Evolutionary conservation across 2,113 vertebrate species (phyloP), one percentile per base, ranked within the genome.

Genomic region (Pterocles gutturalis): DNA sequence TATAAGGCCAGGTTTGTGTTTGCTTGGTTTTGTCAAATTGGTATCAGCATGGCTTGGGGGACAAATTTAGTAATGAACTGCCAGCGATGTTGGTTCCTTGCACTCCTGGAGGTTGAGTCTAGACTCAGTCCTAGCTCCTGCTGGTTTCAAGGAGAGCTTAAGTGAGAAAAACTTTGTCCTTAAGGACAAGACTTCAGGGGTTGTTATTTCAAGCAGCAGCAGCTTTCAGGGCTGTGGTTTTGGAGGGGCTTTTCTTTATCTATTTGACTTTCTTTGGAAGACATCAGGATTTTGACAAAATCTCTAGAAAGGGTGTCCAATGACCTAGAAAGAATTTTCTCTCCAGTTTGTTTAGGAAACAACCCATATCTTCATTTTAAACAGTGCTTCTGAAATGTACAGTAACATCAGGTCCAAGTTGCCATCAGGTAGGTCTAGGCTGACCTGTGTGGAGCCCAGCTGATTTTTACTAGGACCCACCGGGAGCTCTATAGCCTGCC

Each of bases 341-440:
- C 14, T 34, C 7, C 10, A 29, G 33, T 75, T 93, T 88, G 13
- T 36, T 89, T 92, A 89, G 77, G 83, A 90, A 95, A 76, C 6
- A 31, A 25, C 57, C 33, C 29, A 6, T 76, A 24, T 25, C 61
- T 89, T 87, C 13, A 49, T 72, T 95, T 94, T 43, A 72, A 87
- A 65, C 25, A 33, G 31, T 21, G 36, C 34, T 89, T 87, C 77
- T 83, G 57, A 76, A 83, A 43, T 5, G 5, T 22, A 49, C 12
- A 46, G 61, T 18, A 67, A 33, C 55, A 53, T 34, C 53, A 55
- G 48, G 28, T 20, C 60, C 61, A 60, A 41, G 21, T 2, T 60
- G 7, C 67, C 51, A 69, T 20, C 51, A 87, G 54, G 45, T 33
- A 26, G 7, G 25, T 72, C 73, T 43, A 64, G 34, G 58, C 28